A percentile compares a stretch with the other conserved stretches of the same genome.
Conservation (phyloP, 1,140 invertebrate genomes). For the Zaprionus davidi region DNA sequence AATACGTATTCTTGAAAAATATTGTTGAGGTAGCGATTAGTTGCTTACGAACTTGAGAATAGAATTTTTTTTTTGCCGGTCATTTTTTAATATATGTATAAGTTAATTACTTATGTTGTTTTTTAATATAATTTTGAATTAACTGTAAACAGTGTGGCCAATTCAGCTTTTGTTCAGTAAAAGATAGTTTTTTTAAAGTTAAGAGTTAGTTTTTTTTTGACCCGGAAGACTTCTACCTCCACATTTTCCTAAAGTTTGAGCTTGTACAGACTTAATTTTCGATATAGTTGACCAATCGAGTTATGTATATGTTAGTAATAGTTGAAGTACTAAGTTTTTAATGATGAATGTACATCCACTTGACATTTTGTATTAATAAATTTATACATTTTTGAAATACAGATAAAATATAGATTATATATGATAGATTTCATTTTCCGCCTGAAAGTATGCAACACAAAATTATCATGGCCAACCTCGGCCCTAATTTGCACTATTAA, state of each 20-base stretch:
- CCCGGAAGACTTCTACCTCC: no score
- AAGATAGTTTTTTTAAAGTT: no score
- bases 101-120: neutral
- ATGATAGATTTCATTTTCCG: neutral
- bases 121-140: neutral
- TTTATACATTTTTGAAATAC: no score
- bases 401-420: no score
- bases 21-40: constrained; percentile 2
- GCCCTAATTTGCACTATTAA: no score
- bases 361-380: neutral
- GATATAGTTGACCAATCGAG: no score
- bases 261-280: no score
- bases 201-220: no score
- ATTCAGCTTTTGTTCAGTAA: no score
- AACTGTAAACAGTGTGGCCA: neutral
- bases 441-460: neutral
- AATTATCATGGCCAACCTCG: no score
- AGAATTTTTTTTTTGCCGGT: neutral
- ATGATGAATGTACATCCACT: neutral
- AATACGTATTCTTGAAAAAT: constrained; percentile 4
- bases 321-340: neutral
- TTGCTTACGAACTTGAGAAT: neutral
- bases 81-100: neutral
- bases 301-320: no score
- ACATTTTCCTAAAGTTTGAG: no score